phyloP scores from a whole-genome alignment of 2,888 invertebrate species.

The Tineola bisselliella region DNA sequence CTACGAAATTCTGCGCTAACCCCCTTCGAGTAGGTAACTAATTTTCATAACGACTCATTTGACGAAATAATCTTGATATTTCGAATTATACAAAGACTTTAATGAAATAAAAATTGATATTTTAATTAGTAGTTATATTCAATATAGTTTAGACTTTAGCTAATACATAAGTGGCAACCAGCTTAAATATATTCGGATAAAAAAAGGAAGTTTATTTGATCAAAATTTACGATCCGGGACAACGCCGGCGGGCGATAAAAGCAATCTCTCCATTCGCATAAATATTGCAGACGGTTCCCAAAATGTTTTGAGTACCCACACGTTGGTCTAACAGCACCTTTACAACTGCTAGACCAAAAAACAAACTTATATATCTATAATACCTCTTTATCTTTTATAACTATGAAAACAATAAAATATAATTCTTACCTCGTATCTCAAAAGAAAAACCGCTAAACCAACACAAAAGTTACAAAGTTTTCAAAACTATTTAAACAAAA shows the following conservation, averaged over 20 bases:
- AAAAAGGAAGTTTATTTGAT: not conserved
- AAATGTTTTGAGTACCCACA: not conserved
- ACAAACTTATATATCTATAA: not conserved
- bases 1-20: not conserved
- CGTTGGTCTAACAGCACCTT: not conserved
- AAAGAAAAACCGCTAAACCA: not conserved
- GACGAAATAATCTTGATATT: not conserved
- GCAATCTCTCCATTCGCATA: not conserved
- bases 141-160: no score
- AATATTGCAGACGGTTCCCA: not conserved
- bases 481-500: not conserved
- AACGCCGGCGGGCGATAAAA: constrained; percentile 2
- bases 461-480: not conserved
- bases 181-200: not conserved
- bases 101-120: no score
- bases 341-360: not conserved
- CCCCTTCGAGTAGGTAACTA: not conserved
- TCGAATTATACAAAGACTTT: no score
- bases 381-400: not conserved
- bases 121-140: no score
- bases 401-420: not conserved
- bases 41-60: not conserved
- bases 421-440: not conserved
- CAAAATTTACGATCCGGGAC: constrained; percentile 3
- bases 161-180: not conserved